Percentiles rank a stretch among this genome's conserved stretches.
These are phyloP conservation scores for Coptodon rendalli DNA, from an alignment of 2,113 vertebrate genomes.

Conservation along the genomic window DNA sequence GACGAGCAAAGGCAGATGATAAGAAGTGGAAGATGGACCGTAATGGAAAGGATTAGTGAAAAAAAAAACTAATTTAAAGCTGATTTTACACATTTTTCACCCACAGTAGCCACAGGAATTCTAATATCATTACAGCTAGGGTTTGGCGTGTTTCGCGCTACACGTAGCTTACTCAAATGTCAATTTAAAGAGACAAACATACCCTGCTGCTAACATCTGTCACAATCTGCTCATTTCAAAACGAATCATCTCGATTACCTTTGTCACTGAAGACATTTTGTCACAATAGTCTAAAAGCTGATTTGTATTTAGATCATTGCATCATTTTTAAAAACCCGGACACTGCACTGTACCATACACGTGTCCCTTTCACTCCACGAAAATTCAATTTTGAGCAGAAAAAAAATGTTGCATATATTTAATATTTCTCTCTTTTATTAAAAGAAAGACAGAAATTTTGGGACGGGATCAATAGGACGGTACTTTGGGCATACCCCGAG, in stretches of 20 bases:
- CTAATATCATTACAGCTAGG: background rate
- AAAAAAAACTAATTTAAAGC: accelerated
- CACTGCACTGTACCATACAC: background rate
- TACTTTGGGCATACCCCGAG: background rate
- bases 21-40: background rate
- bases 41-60: background rate
- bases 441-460: background rate
- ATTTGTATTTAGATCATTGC: background rate
- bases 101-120: background rate
- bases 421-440: background rate
- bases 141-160: background rate
- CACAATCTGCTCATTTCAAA: background rate
- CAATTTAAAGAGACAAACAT: background rate
- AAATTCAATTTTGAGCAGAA: accelerated
- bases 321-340: background rate
- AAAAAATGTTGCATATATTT: background rate
- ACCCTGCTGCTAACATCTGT: background rate
- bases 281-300: background rate
- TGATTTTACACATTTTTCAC: background rate
- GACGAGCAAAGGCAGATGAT: background rate
- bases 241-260: background rate
- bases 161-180: background rate
- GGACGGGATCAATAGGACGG: accelerated
- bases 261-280: background rate
- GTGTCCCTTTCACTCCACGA: accelerated